phyloP scores from a whole-genome alignment of 2,797 vertebrate genomes.

The Danio jaintianensis region DNA sequence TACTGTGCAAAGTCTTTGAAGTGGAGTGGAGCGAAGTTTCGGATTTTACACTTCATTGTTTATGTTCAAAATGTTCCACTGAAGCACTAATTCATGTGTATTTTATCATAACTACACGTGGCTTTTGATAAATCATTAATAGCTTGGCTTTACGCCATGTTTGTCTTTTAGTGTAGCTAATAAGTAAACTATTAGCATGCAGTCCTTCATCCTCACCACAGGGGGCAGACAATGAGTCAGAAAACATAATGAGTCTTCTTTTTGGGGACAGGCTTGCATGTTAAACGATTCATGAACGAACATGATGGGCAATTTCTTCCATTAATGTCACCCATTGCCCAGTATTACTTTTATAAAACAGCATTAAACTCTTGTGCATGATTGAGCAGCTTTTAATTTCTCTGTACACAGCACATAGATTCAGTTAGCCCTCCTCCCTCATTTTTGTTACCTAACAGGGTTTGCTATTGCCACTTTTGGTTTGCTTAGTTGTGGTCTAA shows the following conservation, averaged over 20 bases:
- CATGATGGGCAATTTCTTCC: slow-evolving; percentile 32
- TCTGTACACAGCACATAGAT: neutral
- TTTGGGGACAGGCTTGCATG: slow-evolving; percentile 11
- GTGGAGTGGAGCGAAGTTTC: slow-evolving; percentile 29
- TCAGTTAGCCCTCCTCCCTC: too few species aligned
- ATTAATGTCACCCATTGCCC: slow-evolving; percentile 8
- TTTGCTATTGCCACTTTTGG: too few species aligned
- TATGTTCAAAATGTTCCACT: slow-evolving; percentile 29
- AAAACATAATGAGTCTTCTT: slow-evolving; percentile 4
- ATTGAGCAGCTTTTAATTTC: neutral
- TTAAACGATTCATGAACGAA: slow-evolving; percentile 48
- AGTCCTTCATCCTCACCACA: slow-evolving; percentile 24
- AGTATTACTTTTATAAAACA: neutral
- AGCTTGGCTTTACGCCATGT: neutral
- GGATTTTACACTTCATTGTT: slow-evolving; percentile 6
- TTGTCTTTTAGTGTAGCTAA: slow-evolving; percentile 25
- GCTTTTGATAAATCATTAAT: slow-evolving; percentile 34
- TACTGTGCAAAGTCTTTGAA: slow-evolving; percentile 35
- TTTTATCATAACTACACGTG: slow-evolving; percentile 14
- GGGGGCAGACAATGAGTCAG: slow-evolving; percentile 29
- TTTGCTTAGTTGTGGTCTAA: too few species aligned
- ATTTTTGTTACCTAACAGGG: too few species aligned
- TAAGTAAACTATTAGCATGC: neutral
- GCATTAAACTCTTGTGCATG: neutral
- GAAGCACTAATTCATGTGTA: slow-evolving; percentile 15